These are phyloP conservation scores for Sitophilus oryzae DNA, from an alignment of 1,140 invertebrate genomes.

Conservation along the genomic window DNA sequence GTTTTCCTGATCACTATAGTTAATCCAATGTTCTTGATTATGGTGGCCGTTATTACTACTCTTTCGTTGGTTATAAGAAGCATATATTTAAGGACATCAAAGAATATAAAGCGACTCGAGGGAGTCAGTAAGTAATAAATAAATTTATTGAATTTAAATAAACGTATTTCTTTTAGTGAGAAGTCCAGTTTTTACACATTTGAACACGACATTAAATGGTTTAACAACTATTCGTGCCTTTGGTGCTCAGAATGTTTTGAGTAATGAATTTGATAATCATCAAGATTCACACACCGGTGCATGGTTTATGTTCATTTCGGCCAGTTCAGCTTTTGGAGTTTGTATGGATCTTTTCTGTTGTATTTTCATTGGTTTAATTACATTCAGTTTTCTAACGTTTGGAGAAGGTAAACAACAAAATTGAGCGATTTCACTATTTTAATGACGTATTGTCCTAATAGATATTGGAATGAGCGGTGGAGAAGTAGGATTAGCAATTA, in stretches of 20 bases:
- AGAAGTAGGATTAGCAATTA: constrained; percentile 74
- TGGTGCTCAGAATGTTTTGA: constrained; percentile 67
- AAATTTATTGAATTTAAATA: not conserved
- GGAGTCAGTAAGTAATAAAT: constrained; percentile 52
- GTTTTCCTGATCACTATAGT: constrained; percentile 55
- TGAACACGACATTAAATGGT: constrained; percentile 82
- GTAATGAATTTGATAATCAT: constrained; percentile 71
- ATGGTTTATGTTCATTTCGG: constrained; percentile 56
- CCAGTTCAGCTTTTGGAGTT: constrained; percentile 65
- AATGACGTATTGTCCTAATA: not conserved
- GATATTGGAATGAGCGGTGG: constrained; percentile 37
- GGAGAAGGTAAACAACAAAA: constrained; percentile 1
- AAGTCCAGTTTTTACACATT: constrained; percentile 78
- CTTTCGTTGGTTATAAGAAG: constrained; percentile 52
- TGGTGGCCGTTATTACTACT: constrained; percentile 52
- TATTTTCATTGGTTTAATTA: constrained; percentile 61
- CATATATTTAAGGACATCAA: constrained; percentile 57
- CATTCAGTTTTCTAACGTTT: constrained; percentile 4
- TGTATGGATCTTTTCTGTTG: constrained; percentile 71
- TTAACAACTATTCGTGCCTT: constrained; percentile 85
- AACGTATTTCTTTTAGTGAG: constrained; percentile 35
- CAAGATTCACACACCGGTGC: constrained; percentile 67
- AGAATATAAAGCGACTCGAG: constrained; percentile 61
- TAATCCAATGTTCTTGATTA: constrained; percentile 56
- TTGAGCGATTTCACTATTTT: not conserved